Evolutionary conservation across 2,797 vertebrate species (phyloP).

Genomic region (Muscicapa striata): DNA sequence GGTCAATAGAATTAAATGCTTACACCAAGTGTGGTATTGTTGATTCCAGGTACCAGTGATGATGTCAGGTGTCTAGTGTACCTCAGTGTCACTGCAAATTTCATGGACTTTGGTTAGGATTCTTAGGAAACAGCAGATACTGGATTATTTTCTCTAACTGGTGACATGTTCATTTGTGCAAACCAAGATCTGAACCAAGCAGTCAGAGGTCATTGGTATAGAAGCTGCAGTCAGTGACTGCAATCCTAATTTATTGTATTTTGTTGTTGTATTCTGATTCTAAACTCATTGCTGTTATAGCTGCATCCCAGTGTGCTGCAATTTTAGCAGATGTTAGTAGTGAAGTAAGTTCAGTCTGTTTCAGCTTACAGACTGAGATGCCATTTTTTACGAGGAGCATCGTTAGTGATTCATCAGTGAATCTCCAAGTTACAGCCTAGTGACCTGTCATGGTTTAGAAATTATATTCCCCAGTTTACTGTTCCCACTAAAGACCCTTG

Average conservation of each 20-base stretch:
- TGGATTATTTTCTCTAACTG: neutral
- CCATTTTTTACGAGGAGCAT: neutral
- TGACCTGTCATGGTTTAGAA: neutral
- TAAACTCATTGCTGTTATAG: neutral
- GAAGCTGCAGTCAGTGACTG: neutral
- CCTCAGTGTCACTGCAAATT: neutral
- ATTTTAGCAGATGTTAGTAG: neutral
- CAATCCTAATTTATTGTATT: neutral
- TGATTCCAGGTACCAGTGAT: neutral
- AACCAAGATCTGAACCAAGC: neutral
- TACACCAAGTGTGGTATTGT: neutral
- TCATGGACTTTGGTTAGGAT: neutral
- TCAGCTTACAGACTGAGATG: neutral
- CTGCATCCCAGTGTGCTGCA: neutral
- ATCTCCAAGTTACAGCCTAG: neutral
- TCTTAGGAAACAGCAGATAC: neutral
- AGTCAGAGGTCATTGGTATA: neutral
- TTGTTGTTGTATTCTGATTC: neutral
- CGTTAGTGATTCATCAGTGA: neutral
- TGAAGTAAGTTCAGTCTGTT: neutral
- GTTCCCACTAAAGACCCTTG: neutral
- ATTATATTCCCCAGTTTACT: neutral
- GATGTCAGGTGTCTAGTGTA: neutral
- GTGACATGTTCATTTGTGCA: neutral
- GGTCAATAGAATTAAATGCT: neutral